Evolutionary conservation across 2,113 vertebrate species (phyloP), one percentile per base, ranked within the genome.

Genomic region (Vulpes vulpes): DNA sequence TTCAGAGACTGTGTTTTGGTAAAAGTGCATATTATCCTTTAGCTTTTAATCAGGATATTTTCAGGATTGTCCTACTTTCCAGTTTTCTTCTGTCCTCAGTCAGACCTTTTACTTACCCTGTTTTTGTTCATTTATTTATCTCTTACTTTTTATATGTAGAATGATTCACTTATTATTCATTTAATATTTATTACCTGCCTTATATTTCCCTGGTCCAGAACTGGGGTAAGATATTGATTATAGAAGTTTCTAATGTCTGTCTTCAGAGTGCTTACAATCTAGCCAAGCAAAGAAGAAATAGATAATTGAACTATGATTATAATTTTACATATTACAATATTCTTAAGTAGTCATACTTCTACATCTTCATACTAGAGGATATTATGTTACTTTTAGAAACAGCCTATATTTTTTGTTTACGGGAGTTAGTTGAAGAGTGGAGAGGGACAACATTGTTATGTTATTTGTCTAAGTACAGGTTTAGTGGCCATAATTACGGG

Each of bases 401-500:
- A 92, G 67, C 60, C 22, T 95, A 6, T 16, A 3, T 53, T 49
- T 89, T 89, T 96, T 91, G 49, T 85, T 84, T 74, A 38, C 91
- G 35, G 86, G 38, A 20, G 74, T 35, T 35, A 73, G 10, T 51
- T 76, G 10, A 8, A 38, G 25, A 16, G 35, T 69, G n/a, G 49
- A 55, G 43, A 87, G 81, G 90, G 38, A 83, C 17, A 93, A 57
- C 25, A 25, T 15, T 59, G 19, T 5, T 82, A 64, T 49, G 30
- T 80, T 96, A 79, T 76, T 84, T 96, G 64, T 96, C 53, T 88
- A 73, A 91, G 49, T 59, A 86, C 65, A 89, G 27, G 19, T 67
- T 79, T 43, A 86, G 53, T 87, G 78, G n/a, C 11, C 32, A 1
- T 76, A 53, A 64, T 74, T 84, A 43, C 30, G 12, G 16, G 30